Percentiles rank a stretch among this genome's conserved stretches.
Evolutionary conservation across 2,797 vertebrate genomes (phyloP).

Genomic region (Echiichthys vipera): DNA sequence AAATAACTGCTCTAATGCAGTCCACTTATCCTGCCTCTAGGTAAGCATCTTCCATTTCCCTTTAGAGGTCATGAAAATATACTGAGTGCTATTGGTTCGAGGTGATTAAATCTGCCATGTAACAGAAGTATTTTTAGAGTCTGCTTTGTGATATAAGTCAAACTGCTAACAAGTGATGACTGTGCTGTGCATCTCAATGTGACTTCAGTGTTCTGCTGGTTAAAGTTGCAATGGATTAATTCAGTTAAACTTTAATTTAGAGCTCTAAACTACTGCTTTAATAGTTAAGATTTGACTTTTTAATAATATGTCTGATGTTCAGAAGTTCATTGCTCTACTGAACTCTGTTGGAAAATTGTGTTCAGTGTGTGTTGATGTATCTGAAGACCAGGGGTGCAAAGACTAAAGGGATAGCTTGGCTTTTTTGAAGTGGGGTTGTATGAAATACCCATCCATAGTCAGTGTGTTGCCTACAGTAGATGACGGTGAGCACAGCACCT

Average conservation of each 20-base stretch:
- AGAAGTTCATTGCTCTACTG: background rate
- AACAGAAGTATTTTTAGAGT: constrained; percentile 25
- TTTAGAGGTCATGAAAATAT: constrained; percentile 23
- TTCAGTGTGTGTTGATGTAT: too few relatives aligned
- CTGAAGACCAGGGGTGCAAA: too few relatives aligned
- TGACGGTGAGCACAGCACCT: too few relatives aligned
- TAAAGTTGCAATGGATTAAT: background rate
- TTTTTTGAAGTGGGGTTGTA: too few relatives aligned
- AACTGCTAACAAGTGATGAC: background rate
- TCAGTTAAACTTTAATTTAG: background rate
- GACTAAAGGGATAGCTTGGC: too few relatives aligned
- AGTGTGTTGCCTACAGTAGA: too few relatives aligned
- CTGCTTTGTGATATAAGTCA: constrained; percentile 26
- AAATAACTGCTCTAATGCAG: constrained; percentile 29
- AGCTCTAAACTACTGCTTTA: background rate
- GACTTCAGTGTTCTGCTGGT: background rate
- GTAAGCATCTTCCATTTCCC: constrained; percentile 8
- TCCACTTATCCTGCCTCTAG: constrained; percentile 50
- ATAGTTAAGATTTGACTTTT: background rate
- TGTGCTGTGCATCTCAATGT: background rate
- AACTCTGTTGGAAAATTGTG: background rate
- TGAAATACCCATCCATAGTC: too few relatives aligned
- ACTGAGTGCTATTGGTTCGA: constrained; percentile 6
- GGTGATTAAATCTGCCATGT: constrained; percentile 19
- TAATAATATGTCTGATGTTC: background rate